A percentile compares a stretch with the other conserved stretches of the same genome.
These are phyloP conservation scores for Melieria picta DNA, from an alignment of 2,888 invertebrate species.

Conservation along the genomic window DNA sequence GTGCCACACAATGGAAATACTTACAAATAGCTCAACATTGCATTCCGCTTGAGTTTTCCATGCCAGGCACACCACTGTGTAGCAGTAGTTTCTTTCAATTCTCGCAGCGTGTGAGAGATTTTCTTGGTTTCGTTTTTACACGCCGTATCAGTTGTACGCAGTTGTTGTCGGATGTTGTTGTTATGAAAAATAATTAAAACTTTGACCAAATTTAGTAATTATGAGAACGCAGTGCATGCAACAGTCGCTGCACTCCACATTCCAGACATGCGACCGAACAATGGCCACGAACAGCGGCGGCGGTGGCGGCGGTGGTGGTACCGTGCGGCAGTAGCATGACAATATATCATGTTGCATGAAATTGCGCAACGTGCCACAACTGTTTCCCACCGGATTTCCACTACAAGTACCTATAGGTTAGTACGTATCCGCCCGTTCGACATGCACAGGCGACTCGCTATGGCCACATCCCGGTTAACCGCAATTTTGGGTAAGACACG, in stretches of 20 bases:
- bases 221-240: constrained; percentile 22
- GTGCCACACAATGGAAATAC: too few species aligned
- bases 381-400: constrained; percentile 33
- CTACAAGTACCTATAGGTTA: constrained; percentile 52
- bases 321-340: not conserved
- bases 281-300: not conserved
- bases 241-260: constrained; percentile 6
- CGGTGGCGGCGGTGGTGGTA: not conserved
- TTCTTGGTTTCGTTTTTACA: too few species aligned
- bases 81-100: too few species aligned
- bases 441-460: constrained; percentile 19
- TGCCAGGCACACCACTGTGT: too few species aligned
- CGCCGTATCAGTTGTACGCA: too few species aligned
- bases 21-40: too few species aligned
- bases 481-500: constrained; percentile 30
- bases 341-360: constrained; percentile 19
- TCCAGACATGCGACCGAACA: not conserved
- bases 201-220: constrained; percentile 33
- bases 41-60: too few species aligned
- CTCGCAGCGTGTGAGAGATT: too few species aligned
- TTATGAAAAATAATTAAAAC: constrained; percentile 19
- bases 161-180: not conserved
- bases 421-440: constrained; percentile 20
- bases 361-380: constrained; percentile 32
- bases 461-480: constrained; percentile 31